Base-by-base conservation (phyloP, 2,888 invertebrate genomes). In the Clepsis dumicolana region DNA sequence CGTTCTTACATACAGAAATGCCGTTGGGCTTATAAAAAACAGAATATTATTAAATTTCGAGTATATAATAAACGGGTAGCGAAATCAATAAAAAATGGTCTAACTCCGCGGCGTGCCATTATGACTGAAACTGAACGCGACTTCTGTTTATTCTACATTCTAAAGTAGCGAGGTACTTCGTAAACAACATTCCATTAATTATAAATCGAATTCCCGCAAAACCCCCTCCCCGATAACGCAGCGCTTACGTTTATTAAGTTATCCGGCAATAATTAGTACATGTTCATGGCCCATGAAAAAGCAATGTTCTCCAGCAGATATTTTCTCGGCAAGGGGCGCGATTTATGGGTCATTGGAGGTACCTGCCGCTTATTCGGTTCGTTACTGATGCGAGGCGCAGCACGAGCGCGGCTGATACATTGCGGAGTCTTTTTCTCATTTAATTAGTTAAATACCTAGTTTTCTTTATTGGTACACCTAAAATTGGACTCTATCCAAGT, bases 331-430 rank as follows among this genome's bases (percentile, higher is more conserved):
- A 24, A 29, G 56, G 44, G 35, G 27, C 50, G 48, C 57, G 67
- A 63, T 67, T 67, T 67, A 67, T 67, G 35, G 67, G 38, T 63
- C 38, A 57, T 67, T 67, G 62, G 56, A 63, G 56, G 29, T 67
- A 67, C 67, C 67, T 67, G 67, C 50, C 65, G 65, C 67, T 63
- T 67, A 52, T 56, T 57, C 50, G 14, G 67, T 24, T 38, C 56
- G 50, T 29, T 50, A 67, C 27, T 29, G 63, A 63, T 67, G 53
- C 16, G 53, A 21, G 25, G 10, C 50, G 25, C 10, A 32, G 56
- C 50, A 21, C n/a, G 10, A 18, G 14, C 50, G 27, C 35, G 35
- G 14, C 21, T 10, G 8, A 0, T 41, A 41, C 14, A 41, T 25
- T 7, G 60, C 29, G 10, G 32, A 14, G 16, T 7, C 8, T 8